Conservation (phyloP, 1,140 invertebrate species). For the Ips nitidus region DNA sequence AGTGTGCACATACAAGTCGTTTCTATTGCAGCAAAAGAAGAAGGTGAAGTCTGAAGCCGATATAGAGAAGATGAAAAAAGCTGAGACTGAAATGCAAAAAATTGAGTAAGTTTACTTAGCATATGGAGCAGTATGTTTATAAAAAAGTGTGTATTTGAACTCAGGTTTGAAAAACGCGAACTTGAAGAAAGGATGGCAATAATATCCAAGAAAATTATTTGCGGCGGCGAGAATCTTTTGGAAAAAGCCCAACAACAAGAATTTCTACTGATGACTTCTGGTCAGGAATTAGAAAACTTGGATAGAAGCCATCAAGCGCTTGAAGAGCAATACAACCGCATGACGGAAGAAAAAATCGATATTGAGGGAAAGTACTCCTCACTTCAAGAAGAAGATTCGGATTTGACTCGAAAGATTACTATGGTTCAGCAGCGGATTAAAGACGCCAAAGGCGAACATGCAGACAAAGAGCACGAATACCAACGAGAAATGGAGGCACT, state of each 20-base stretch:
- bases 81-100: slow-evolving; percentile 43
- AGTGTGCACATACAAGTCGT: too few species aligned
- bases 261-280: slow-evolving; percentile 81
- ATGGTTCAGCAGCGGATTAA: slow-evolving; percentile 81
- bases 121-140: slow-evolving; percentile 5
- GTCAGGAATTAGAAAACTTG: slow-evolving; percentile 84
- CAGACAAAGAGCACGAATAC: slow-evolving; percentile 90
- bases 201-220: slow-evolving; percentile 93
- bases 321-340: slow-evolving; percentile 78
- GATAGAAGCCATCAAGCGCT: slow-evolving; percentile 82
- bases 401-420: slow-evolving; percentile 91
- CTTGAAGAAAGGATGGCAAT: slow-evolving; percentile 84
- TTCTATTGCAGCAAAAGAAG: slow-evolving; percentile 40
- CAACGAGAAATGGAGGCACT: slow-evolving; percentile 95
- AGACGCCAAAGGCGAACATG: slow-evolving; percentile 82
- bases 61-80: slow-evolving; percentile 53
- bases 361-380: slow-evolving; percentile 95
- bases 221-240: slow-evolving; percentile 97
- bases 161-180: slow-evolving; percentile 65
- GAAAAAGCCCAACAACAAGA: slow-evolving; percentile 97
- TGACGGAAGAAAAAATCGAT: slow-evolving; percentile 90
- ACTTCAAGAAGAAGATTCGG: slow-evolving; percentile 90
- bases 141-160: not conserved
- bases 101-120: slow-evolving; percentile 42
- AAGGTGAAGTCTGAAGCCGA: slow-evolving; percentile 53